These are phyloP conservation scores for Anastrepha obliqua DNA, from an alignment of 1,140 invertebrate genomes.

Conservation along the genomic window DNA sequence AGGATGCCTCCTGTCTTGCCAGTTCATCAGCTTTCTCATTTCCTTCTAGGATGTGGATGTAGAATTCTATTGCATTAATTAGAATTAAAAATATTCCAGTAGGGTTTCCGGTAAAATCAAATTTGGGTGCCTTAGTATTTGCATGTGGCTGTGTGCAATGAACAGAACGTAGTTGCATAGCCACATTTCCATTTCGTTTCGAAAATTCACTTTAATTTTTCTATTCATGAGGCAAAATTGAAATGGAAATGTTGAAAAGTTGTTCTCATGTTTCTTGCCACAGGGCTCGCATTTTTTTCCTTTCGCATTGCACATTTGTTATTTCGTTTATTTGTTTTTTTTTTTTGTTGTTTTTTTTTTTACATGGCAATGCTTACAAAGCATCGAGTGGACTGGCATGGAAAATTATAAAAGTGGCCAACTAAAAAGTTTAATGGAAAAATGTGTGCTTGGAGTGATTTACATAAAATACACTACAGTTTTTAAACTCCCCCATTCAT, in stretches of 20 bases:
- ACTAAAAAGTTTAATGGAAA: conserved; percentile 47
- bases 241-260: conserved; percentile 53
- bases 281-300: not conserved
- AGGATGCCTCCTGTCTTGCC: too few relatives aligned
- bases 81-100: not conserved
- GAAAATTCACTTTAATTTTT: conserved; percentile 50
- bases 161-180: conserved; percentile 1
- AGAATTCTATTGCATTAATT: too few relatives aligned
- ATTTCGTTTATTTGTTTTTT: too few relatives aligned
- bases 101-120: not conserved
- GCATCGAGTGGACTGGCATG: not conserved
- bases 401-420: conserved; percentile 27
- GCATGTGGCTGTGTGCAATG: not conserved
- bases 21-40: too few relatives aligned
- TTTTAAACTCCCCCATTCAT: too few relatives aligned
- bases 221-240: conserved; percentile 53
- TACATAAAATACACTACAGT: not conserved
- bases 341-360: too few relatives aligned
- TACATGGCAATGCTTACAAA: not conserved
- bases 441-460: not conserved
- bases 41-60: too few relatives aligned
- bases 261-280: conserved; percentile 21
- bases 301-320: too few relatives aligned
- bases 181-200: conserved; percentile 48
- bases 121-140: not conserved